Base-by-base conservation (phyloP, 2,113 vertebrate species). In the Oryzias curvinotus region DNA sequence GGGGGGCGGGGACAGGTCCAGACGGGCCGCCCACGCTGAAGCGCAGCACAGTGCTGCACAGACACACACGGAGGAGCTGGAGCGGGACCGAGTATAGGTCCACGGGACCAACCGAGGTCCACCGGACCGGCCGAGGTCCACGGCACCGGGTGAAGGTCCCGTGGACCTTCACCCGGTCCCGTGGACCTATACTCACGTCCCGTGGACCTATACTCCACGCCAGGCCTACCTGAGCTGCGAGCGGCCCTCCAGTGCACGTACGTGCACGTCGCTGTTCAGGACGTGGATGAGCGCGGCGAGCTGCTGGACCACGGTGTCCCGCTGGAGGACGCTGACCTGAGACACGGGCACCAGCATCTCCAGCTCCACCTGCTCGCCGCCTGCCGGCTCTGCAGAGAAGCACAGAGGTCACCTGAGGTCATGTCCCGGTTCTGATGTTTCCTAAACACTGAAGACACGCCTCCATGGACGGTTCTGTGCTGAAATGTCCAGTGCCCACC, bases 201-300 rank as follows among this genome's bases (percentile, higher is more conserved):
- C n/a, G n/a, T n/a, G n/a, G n/a, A n/a, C n/a, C n/a, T n/a, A n/a
- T n/a, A n/a, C n/a, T n/a, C 17, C 44, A 46, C 14, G 14, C 47
- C 44, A 46, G 44, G 14, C 47, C n/a, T 92, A 98, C 96, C 95
- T 98, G 90, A 93, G 88, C 57, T 93, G 94, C 0, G 94, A 93
- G 81, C 93, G 92, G 43, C 93, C 93, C 61, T 92, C 92, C 80
- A 97, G 92, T 52, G 89, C 92, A 82, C 91, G 92, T 47, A 97
- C 87, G 73, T 89, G 91, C 67, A 97, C 80, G 57, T 96, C 94
- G 0, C 88, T 76, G 82, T 95, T 92, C 13, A 93, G 84, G 58
- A 96, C 93, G 14, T 94, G 93, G 28, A 98, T 90, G 54, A 98
- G 80, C 0, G 89, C 92, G 0, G 96, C 94, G 79, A 98, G 87